Evolutionary conservation across 2,797 vertebrate genomes (phyloP).

Genomic region (Cryptoprocta ferox): DNA sequence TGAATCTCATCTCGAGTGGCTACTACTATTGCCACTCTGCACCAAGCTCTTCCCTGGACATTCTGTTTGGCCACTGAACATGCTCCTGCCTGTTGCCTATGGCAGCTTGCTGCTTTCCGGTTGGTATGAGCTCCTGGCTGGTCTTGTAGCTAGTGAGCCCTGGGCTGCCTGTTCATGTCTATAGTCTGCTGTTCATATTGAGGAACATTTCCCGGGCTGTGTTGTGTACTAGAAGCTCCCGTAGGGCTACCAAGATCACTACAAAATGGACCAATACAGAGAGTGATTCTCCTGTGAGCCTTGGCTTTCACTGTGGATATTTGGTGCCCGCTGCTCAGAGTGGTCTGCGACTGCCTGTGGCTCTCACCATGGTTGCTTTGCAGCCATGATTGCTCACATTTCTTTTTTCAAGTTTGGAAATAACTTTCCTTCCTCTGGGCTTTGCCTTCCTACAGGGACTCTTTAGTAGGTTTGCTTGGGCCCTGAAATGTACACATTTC

Average conservation of each 20-base stretch:
- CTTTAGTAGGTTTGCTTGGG: background rate
- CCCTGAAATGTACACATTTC: background rate
- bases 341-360: background rate
- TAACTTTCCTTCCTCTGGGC: background rate
- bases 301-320: background rate
- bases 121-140: background rate
- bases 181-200: background rate
- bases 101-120: background rate
- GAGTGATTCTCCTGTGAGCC: background rate
- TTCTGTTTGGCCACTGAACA: fast-evolving
- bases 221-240: background rate
- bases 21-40: background rate
- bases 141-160: no score
- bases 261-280: background rate
- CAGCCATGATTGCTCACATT: background rate
- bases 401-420: background rate
- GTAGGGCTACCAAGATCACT: background rate
- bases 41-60: background rate
- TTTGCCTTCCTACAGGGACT: background rate
- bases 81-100: no score
- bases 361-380: background rate
- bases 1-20: background rate
- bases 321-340: background rate
- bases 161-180: background rate
- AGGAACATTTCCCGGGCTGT: background rate